Percentiles rank a stretch among this genome's conserved stretches.
Evolutionary conservation across 2,797 vertebrate genomes (phyloP).

Genomic region (Onychomys torridus): DNA sequence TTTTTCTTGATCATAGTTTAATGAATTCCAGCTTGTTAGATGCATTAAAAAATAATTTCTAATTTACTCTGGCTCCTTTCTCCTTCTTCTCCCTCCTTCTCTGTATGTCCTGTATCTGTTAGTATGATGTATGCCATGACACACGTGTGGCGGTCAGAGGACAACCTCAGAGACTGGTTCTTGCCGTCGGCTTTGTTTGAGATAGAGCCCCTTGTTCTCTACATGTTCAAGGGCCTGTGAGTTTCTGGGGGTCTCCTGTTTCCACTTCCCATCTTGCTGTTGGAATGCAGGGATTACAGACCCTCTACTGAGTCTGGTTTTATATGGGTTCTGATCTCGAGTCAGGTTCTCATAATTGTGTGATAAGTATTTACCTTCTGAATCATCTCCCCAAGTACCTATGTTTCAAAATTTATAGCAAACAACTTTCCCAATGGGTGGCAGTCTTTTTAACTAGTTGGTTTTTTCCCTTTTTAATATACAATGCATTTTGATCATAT

Average conservation of each 20-base stretch:
- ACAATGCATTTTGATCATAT: background rate
- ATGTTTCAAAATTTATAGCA: background rate
- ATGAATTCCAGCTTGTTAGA: background rate
- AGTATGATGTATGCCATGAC: background rate
- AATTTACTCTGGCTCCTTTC: background rate
- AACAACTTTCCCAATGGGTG: background rate
- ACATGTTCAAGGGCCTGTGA: background rate
- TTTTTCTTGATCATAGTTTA: background rate
- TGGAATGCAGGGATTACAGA: background rate
- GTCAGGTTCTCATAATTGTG: background rate
- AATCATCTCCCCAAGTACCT: background rate
- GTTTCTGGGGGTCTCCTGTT: background rate
- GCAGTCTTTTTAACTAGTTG: background rate
- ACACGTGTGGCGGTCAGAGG: background rate
- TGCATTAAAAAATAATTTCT: background rate
- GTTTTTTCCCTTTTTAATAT: background rate
- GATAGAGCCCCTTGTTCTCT: background rate
- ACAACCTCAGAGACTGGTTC: background rate
- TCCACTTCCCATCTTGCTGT: background rate
- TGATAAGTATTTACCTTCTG: no score
- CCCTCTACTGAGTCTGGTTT: background rate
- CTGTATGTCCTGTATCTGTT: background rate
- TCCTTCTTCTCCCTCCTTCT: background rate
- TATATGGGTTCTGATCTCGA: background rate
- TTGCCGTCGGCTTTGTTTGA: background rate